Base-by-base conservation (phyloP, 1,140 invertebrate genomes). In the Bombus difficillimus region DNA sequence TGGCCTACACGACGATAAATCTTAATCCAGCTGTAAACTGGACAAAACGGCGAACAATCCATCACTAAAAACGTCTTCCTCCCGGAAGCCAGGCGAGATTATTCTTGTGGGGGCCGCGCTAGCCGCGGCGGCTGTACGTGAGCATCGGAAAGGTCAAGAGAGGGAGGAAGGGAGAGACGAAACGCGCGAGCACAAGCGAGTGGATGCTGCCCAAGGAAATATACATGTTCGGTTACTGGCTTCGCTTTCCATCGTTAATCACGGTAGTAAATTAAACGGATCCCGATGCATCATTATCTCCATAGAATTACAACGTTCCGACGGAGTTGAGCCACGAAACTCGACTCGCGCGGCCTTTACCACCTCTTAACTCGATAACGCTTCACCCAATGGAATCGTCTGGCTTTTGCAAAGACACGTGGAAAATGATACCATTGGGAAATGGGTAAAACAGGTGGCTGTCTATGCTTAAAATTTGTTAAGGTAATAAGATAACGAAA, bases 241-340 rank as follows among this genome's bases (percentile, higher is more conserved):
- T 83, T 88, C 87, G 75, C 88, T 89, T 89, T 89, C 88, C 85
- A 89, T 89, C 88, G 88, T 89, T 89, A 89, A 89, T 89, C 88
- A 89, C 88, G 83, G 82, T 82, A 80, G 87, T 81, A 89, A 89
- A 89, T 89, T 89, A 89, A 89, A 89, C 87, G 88, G 75, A 88
- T 81, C 85, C 83, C 87, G 83, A 89, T 86, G 79, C 87, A 86
- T 89, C 88, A 85, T 85, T 85, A 80, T 80, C 83, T 72, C 68
- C 53, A 9, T 34, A 15, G 75, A 57, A 85, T 80, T 89, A 85
- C 87, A 87, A 82, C 87, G 87, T 89, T 81, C 77, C 86, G 62
- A 76, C 37, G 43, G 34, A 82, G 66, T 72, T 39, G 82, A 71
- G 64, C 64, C 64, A 34, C 82, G 75, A 84, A 84, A 84, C 75